phyloP scores from a whole-genome alignment of 1,140 invertebrate species.

The Pararge aegeria region DNA sequence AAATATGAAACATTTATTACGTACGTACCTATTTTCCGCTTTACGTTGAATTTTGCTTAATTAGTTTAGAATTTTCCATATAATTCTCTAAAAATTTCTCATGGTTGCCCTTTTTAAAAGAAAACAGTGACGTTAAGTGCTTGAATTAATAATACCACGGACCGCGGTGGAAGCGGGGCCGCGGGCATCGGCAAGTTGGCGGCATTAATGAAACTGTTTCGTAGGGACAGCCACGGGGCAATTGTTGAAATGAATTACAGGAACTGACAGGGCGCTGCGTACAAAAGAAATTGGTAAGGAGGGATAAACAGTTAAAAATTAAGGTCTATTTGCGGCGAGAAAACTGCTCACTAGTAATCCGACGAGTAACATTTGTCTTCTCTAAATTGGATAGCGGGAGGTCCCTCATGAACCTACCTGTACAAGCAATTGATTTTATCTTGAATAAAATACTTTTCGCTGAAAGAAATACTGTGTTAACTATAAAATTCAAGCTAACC shows the following conservation, averaged over 20 bases:
- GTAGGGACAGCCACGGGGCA: slow-evolving; percentile 27
- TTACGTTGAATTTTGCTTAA: slow-evolving; percentile 1
- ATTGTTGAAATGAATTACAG: slow-evolving; percentile 35
- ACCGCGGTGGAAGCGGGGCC: slow-evolving; percentile 24
- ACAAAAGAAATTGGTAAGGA: slow-evolving; percentile 30
- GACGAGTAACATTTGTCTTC: slow-evolving; percentile 31
- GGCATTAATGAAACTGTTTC: slow-evolving; percentile 34
- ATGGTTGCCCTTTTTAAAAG: slow-evolving; percentile 13
- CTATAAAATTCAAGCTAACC: too few species aligned
- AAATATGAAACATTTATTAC: slow-evolving; percentile 13
- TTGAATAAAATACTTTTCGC: slow-evolving; percentile 27
- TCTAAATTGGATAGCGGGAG: slow-evolving; percentile 32
- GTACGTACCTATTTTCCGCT: not conserved
- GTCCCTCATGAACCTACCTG: slow-evolving; percentile 24
- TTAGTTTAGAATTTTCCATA: slow-evolving; percentile 9
- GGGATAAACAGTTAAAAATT: slow-evolving; percentile 35
- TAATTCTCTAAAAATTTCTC: slow-evolving; percentile 1
- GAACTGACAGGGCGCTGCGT: slow-evolving; percentile 19
- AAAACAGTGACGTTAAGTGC: slow-evolving; percentile 51
- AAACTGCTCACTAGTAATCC: slow-evolving; percentile 30
- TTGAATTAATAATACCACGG: slow-evolving; percentile 47
- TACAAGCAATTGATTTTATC: slow-evolving; percentile 31
- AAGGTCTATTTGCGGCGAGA: slow-evolving; percentile 29
- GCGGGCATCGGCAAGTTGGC: slow-evolving; percentile 28
- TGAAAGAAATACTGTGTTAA: slow-evolving; percentile 12